Evolutionary conservation across 1,140 invertebrate species (phyloP).

Genomic region (Homalodisca vitripennis): DNA sequence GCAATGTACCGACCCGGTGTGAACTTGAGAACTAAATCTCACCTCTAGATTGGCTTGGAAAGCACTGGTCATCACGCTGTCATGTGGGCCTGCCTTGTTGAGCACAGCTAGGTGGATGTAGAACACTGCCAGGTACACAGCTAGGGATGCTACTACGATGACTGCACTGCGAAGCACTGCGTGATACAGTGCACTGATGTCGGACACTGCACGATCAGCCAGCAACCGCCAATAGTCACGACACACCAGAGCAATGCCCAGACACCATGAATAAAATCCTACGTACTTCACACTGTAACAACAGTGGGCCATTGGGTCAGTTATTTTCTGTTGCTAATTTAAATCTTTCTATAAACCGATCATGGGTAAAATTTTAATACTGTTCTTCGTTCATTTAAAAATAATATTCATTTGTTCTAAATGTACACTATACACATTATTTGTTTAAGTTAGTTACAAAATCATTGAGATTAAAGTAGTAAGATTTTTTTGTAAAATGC

Average conservation of each 20-base stretch:
- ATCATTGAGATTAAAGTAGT: no score
- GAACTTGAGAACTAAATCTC: no score
- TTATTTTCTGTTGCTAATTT: neutral
- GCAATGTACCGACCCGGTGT: no score
- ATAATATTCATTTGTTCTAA: no score
- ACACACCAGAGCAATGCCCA: conserved; percentile 69
- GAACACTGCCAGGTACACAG: conserved; percentile 82
- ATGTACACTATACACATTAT: no score
- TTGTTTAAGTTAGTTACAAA: no score
- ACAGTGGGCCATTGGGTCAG: conserved; percentile 37
- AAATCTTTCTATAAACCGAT: no score
- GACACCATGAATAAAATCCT: conserved; percentile 76
- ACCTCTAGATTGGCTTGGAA: conserved; percentile 94
- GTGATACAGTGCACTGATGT: conserved; percentile 55
- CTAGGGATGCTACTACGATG: conserved; percentile 60
- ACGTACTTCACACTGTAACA: conserved; percentile 86
- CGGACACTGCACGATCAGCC: conserved; percentile 55
- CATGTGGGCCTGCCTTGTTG: conserved; percentile 90
- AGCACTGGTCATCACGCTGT: conserved; percentile 95
- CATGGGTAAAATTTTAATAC: no score
- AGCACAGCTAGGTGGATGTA: conserved; percentile 84
- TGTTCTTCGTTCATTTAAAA: no score
- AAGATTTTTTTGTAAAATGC: no score
- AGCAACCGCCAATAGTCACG: conserved; percentile 79
- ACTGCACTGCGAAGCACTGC: conserved; percentile 56